Conservation (phyloP, 1,140 invertebrate species). For the Drosophila auraria region DNA sequence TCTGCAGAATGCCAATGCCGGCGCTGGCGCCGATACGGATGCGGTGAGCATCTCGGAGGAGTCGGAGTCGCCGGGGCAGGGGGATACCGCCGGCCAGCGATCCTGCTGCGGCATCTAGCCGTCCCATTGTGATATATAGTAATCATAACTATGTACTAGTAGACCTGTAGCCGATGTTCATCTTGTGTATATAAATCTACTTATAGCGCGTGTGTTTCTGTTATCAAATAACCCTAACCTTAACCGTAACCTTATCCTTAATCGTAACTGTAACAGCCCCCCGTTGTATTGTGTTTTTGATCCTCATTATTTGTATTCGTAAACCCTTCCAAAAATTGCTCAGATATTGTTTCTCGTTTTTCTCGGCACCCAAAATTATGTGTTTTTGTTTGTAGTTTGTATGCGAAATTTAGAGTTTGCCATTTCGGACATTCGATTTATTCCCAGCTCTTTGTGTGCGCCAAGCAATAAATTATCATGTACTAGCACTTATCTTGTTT, state of each 20-base stretch:
- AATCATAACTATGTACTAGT: constrained; percentile 60
- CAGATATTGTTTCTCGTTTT: constrained; percentile 13
- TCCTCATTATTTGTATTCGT: constrained; percentile 16
- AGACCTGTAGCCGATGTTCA: constrained; percentile 57
- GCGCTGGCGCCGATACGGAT: constrained; percentile 14
- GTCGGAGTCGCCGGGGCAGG: constrained; percentile 82
- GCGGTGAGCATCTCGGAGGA: constrained; percentile 45
- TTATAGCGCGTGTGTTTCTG: constrained; percentile 35
- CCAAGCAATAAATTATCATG: constrained; percentile 45
- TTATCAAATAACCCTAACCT: constrained; percentile 18
- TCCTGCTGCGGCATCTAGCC: constrained; percentile 85
- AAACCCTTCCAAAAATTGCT: constrained; percentile 4
- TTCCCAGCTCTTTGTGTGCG: constrained; percentile 28
- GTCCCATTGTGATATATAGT: constrained; percentile 69
- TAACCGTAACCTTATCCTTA: constrained; percentile 6
- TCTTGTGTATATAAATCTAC: constrained; percentile 36
- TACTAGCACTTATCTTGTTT: constrained; percentile 34
- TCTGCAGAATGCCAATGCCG: constrained; percentile 19
- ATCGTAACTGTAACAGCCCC: not conserved
- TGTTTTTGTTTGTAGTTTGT: constrained; percentile 14
- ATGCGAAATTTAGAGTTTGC: constrained; percentile 9
- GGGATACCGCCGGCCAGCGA: constrained; percentile 74
- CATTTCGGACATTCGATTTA: constrained; percentile 20
- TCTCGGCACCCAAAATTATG: constrained; percentile 20
- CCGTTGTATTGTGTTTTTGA: constrained; percentile 10